Evolutionary conservation across 2,797 vertebrate species (phyloP).

Genomic region (Syncerus caffer): DNA sequence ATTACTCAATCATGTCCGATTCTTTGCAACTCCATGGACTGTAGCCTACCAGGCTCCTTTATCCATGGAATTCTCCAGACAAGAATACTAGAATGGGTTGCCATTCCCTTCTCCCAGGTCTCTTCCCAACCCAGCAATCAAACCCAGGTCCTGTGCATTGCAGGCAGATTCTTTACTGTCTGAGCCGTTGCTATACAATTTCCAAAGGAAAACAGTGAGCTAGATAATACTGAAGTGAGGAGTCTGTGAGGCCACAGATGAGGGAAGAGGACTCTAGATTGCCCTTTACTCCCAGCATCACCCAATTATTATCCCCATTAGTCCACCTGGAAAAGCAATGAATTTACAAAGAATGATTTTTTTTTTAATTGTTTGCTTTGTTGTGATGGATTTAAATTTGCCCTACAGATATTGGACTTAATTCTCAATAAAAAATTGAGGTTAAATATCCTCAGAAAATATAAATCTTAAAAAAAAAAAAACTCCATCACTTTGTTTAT

Average conservation of each 20-base stretch:
- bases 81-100: background rate
- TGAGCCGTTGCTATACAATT: background rate
- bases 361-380: background rate
- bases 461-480: background rate
- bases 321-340: background rate
- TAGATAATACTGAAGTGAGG: background rate
- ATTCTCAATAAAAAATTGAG: background rate
- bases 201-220: background rate
- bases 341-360: background rate
- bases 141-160: background rate
- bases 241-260: background rate
- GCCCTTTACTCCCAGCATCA: background rate
- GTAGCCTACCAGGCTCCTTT: background rate
- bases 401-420: background rate
- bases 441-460: background rate
- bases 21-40: background rate
- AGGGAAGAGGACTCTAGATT: background rate
- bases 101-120: background rate
- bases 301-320: background rate
- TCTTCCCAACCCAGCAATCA: background rate
- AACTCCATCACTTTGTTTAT: background rate
- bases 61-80: background rate
- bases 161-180: background rate
- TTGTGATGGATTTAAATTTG: background rate
- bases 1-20: background rate